Conservation (phyloP, 1,140 invertebrate genomes). For the Brachionus paranguensis region DNA sequence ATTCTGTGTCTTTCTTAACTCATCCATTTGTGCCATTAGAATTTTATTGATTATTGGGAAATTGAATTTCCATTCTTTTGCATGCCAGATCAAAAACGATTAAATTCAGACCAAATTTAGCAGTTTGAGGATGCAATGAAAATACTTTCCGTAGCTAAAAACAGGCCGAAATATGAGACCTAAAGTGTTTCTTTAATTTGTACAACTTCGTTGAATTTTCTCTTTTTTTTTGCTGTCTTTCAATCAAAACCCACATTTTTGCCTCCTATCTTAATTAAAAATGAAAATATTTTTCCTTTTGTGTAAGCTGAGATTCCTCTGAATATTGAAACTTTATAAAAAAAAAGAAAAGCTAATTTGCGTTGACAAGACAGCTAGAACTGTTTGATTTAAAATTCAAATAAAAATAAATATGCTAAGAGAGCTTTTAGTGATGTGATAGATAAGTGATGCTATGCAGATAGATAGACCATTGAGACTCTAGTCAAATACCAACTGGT, state of each 20-base stretch:
- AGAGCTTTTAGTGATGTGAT: background rate
- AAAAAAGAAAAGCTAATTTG: background rate
- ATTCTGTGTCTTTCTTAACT: background rate
- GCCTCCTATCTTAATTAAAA: background rate
- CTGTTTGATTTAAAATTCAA: background rate
- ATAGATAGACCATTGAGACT: background rate
- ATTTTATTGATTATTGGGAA: conserved; percentile 35
- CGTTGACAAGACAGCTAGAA: background rate
- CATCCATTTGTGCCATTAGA: background rate
- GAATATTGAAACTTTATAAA: conserved; percentile 2
- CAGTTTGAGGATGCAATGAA: conserved; percentile 10
- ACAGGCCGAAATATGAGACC: background rate
- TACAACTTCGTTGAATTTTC: background rate
- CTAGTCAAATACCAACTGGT: background rate
- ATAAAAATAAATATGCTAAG: background rate
- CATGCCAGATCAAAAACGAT: background rate
- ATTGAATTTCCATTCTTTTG: background rate
- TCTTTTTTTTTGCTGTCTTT: too few species aligned
- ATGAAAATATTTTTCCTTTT: background rate
- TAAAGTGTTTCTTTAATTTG: conserved; percentile 5
- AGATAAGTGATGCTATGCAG: background rate
- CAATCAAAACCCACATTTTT: background rate
- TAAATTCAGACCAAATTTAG: background rate
- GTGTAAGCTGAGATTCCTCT: background rate
- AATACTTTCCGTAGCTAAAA: background rate